A percentile compares a stretch with the other conserved stretches of the same genome.
These are phyloP conservation scores for Mormyrus proboscirostris DNA, from an alignment of 2,797 vertebrate species.

Conservation along the genomic window DNA sequence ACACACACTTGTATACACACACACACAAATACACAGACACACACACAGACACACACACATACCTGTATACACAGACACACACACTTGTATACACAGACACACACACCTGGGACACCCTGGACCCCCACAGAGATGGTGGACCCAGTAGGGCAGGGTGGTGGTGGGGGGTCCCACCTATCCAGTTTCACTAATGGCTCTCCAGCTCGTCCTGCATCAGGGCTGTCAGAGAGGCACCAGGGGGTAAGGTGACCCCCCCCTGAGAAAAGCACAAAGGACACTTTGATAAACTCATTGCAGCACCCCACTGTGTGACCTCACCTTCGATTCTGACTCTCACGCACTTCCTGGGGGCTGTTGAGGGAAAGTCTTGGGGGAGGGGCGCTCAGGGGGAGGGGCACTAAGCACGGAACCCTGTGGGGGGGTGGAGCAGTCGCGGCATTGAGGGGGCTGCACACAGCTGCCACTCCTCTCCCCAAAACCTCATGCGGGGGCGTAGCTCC, in stretches of 20 bases:
- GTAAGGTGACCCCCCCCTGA: constrained; percentile 40
- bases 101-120: background rate
- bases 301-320: background rate
- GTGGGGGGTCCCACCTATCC: constrained; percentile 33
- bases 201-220: constrained; percentile 39
- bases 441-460: background rate
- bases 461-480: background rate
- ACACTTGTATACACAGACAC: background rate
- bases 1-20: background rate
- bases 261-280: background rate
- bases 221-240: constrained; percentile 36
- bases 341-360: background rate
- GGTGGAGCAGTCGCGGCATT: background rate
- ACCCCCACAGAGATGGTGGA: background rate
- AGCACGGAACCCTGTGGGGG: background rate
- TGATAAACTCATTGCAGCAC: background rate
- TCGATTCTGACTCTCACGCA: background rate
- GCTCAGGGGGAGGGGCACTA: background rate
- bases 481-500: background rate
- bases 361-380: background rate
- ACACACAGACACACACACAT: too few species aligned
- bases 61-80: too few species aligned
- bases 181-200: constrained; percentile 53
- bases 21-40: too few species aligned
- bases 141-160: background rate